Conservation (phyloP, 2,797 vertebrate species). For the Delichon dasypus region DNA sequence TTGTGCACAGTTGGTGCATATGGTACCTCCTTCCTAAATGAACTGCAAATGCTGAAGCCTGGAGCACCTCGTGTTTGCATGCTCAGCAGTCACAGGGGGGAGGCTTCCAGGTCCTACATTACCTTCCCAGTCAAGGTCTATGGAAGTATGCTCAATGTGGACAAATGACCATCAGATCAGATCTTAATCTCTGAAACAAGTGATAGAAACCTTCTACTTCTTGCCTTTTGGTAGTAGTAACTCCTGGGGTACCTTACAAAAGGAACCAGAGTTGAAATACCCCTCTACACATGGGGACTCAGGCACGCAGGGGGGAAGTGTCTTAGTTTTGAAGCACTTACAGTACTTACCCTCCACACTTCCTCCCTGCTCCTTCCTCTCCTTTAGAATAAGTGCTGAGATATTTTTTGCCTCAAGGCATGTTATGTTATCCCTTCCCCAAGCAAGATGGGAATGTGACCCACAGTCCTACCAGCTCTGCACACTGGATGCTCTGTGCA, state of each 20-base stretch:
- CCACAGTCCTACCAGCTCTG: not conserved
- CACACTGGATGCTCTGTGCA: accelerated
- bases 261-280: accelerated
- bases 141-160: not conserved
- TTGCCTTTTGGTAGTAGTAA: not conserved
- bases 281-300: accelerated
- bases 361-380: not conserved
- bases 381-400: not conserved
- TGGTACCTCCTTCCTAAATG: not conserved
- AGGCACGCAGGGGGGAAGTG: not conserved
- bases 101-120: not conserved
- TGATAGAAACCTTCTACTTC: not conserved
- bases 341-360: not conserved
- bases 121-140: not conserved
- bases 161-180: not conserved
- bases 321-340: not conserved
- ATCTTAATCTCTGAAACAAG: not conserved
- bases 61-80: accelerated
- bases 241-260: not conserved
- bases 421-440: not conserved
- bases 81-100: accelerated
- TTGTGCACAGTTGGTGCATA: not conserved
- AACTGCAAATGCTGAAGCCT: accelerated
- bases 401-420: not conserved
- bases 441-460: not conserved